Evolutionary conservation across 2,888 invertebrate species (phyloP).

Genomic region (Lasius fuliginosus): DNA sequence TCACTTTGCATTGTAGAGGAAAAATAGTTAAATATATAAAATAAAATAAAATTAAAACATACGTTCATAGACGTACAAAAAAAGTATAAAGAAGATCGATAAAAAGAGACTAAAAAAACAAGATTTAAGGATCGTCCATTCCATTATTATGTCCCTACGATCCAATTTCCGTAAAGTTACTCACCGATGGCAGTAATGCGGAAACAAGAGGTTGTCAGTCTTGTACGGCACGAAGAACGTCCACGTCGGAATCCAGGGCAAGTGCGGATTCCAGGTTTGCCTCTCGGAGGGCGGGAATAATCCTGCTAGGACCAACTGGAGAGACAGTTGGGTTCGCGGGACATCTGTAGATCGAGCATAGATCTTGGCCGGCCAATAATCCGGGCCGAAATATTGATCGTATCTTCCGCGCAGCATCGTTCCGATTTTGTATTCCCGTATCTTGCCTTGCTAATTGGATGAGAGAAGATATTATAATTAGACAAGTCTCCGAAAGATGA

Average conservation of each 20-base stretch:
- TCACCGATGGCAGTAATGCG: conserved; percentile 80
- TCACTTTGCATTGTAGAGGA: background rate
- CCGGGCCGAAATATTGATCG: conserved; percentile 78
- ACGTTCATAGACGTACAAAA: background rate
- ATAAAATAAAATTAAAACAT: background rate
- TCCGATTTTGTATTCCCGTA: conserved; percentile 83
- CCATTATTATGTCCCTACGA: background rate
- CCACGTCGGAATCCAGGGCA: conserved; percentile 88
- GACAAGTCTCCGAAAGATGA: background rate
- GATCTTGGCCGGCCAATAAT: conserved; percentile 81
- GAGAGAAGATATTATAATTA: conserved; percentile 24
- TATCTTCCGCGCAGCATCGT: conserved; percentile 81
- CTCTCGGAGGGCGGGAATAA: conserved; percentile 86
- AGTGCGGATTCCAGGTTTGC: conserved; percentile 85
- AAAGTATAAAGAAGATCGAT: background rate
- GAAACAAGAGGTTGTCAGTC: conserved; percentile 83
- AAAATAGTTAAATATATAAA: conserved; percentile 4
- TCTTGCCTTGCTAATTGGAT: conserved; percentile 79
- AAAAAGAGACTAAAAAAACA: background rate
- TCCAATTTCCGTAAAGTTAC: conserved; percentile 50
- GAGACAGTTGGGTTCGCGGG: conserved; percentile 88
- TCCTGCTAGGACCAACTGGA: conserved; percentile 87
- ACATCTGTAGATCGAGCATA: conserved; percentile 86
- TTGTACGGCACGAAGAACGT: conserved; percentile 86
- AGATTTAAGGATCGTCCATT: conserved; percentile 6